A percentile compares a stretch with the other conserved stretches of the same genome.
Evolutionary conservation across 2,113 vertebrate species (phyloP).

Genomic region (Triplophysa dalaica): DNA sequence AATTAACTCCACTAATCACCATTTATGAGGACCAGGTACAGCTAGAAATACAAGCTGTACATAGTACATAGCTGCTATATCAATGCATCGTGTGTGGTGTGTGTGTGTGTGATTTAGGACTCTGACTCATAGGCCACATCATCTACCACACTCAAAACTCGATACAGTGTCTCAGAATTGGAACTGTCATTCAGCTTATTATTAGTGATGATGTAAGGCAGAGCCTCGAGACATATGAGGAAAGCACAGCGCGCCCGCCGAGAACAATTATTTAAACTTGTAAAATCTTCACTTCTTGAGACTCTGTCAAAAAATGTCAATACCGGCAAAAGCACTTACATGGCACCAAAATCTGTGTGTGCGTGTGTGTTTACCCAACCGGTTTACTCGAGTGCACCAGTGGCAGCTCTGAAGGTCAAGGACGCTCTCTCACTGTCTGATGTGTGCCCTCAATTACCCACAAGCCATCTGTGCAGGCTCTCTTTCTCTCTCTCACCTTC

Average conservation of each 20-base stretch:
- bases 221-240: not conserved
- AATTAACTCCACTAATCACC: conserved; percentile 22
- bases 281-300: not conserved
- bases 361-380: conserved; percentile 10
- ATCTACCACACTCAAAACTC: not conserved
- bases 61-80: conserved; percentile 7
- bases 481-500: conserved; percentile 30
- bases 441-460: conserved; percentile 60
- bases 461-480: conserved; percentile 61
- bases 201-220: not conserved
- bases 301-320: not conserved
- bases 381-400: conserved; percentile 27
- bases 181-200: conserved; percentile 3
- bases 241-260: not conserved
- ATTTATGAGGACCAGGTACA: conserved; percentile 23
- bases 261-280: not conserved
- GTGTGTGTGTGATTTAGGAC: not conserved
- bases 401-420: conserved; percentile 67
- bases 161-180: conserved; percentile 13
- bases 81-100: conserved; percentile 12
- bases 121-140: conserved; percentile 4
- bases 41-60: not conserved
- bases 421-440: conserved; percentile 51
- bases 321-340: not conserved
- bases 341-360: not conserved